Conservation (phyloP, 1,140 invertebrate species). For the Ctenoplectra terminalis region DNA sequence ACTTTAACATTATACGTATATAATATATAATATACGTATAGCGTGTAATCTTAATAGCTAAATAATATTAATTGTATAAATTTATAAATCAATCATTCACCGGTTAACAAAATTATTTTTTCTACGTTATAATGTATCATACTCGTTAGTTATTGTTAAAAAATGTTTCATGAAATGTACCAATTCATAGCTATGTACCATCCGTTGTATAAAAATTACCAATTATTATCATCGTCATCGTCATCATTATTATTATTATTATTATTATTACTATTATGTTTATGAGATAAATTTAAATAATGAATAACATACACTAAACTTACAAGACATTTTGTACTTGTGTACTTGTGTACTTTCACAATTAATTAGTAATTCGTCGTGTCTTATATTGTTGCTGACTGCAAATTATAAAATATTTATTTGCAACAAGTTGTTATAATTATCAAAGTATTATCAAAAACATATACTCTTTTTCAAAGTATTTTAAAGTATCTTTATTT, state of each 20-base stretch:
- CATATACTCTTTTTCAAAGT: background rate
- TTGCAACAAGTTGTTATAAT: background rate
- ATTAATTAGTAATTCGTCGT: background rate
- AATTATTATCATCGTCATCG: too few species aligned
- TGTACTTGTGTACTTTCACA: background rate
- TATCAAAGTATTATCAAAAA: background rate
- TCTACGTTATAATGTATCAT: background rate
- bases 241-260: too few species aligned
- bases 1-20: too few species aligned
- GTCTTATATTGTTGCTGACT: too few species aligned
- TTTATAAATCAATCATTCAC: background rate
- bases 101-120: background rate
- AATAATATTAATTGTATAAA: background rate
- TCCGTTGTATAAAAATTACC: too few species aligned
- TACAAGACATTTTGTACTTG: background rate
- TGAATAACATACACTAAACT: background rate
- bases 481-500: background rate
- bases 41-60: too few species aligned
- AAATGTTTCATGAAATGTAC: background rate
- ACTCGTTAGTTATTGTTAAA: background rate
- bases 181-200: too few species aligned
- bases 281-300: background rate
- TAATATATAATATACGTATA: too few species aligned
- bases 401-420: background rate
- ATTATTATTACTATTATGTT: background rate